Evolutionary conservation across 2,113 vertebrate species (phyloP).

Genomic region (Malurus cyaneus): DNA sequence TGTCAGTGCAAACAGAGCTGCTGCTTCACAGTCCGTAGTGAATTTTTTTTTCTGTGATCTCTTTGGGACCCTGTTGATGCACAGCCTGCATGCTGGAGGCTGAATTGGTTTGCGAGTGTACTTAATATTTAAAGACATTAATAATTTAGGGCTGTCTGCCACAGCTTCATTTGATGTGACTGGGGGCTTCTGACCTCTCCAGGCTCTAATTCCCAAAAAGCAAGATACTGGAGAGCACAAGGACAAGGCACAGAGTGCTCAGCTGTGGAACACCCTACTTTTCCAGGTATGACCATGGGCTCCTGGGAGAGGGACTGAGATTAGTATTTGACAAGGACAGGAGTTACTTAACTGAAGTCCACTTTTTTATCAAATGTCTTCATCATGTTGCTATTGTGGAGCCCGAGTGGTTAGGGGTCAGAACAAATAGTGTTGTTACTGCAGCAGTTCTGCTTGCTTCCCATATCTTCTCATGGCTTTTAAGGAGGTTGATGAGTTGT

Average conservation of each 20-base stretch:
- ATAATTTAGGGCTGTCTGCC: conserved; percentile 23
- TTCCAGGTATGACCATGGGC: rapidly evolving
- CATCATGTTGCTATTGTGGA: background rate
- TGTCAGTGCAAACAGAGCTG: background rate
- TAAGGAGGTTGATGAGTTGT: background rate
- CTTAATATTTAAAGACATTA: conserved; percentile 31
- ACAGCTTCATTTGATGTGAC: background rate
- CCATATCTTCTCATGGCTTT: background rate
- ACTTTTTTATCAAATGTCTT: background rate
- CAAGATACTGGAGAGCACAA: background rate
- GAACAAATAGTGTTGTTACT: background rate
- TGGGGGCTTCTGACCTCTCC: background rate
- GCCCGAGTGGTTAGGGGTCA: background rate
- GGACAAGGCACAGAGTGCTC: background rate
- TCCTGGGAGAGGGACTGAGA: background rate
- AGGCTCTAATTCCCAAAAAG: background rate
- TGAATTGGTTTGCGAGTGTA: background rate
- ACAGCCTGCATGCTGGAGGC: conserved; percentile 10
- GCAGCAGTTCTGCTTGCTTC: background rate
- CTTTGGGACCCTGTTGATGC: background rate
- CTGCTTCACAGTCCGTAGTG: background rate
- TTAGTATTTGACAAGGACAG: background rate
- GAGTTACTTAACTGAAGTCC: background rate
- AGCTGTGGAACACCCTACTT: background rate
- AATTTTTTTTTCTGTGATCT: background rate